phyloP scores from a whole-genome alignment of 1,140 invertebrate species.

The Papilio aristodemus region DNA sequence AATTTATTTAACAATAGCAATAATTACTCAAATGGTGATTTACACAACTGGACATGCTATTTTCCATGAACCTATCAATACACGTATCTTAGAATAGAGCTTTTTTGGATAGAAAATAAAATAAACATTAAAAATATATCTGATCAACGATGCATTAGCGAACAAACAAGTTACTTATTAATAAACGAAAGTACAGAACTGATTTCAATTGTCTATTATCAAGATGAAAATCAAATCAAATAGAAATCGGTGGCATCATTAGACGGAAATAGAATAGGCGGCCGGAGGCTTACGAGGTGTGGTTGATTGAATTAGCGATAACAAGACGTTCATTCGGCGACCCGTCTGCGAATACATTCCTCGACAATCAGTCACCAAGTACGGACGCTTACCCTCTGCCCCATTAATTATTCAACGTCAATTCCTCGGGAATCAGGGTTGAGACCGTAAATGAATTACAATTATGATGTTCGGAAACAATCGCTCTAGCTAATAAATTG shows the following conservation, averaged over 20 bases:
- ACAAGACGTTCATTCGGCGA: constrained; percentile 47
- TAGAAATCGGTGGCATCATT: constrained; percentile 35
- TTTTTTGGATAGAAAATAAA: too few species aligned
- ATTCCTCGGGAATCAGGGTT: constrained; percentile 51
- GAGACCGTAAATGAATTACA: constrained; percentile 50
- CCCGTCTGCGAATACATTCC: constrained; percentile 44
- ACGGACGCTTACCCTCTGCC: constrained; percentile 42
- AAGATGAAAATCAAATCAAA: constrained; percentile 34
- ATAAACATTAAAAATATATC: too few species aligned
- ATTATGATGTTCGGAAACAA: constrained; percentile 56
- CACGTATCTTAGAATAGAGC: too few species aligned
- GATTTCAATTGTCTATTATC: constrained; percentile 16
- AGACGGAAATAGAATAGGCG: constrained; percentile 39
- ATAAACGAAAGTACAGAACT: constrained; percentile 1
- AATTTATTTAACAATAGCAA: neutral
- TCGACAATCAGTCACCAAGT: constrained; percentile 42
- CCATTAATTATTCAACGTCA: constrained; percentile 63
- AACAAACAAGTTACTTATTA: neutral
- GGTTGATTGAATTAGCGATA: constrained; percentile 56
- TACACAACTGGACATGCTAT: too few species aligned
- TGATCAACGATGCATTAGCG: neutral
- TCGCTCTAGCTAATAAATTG: constrained; percentile 39
- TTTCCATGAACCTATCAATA: too few species aligned
- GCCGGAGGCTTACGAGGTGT: constrained; percentile 39
- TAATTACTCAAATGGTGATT: too few species aligned